Evolutionary conservation across 2,888 invertebrate species (phyloP).

Genomic region (Nasonovia ribisnigri): DNA sequence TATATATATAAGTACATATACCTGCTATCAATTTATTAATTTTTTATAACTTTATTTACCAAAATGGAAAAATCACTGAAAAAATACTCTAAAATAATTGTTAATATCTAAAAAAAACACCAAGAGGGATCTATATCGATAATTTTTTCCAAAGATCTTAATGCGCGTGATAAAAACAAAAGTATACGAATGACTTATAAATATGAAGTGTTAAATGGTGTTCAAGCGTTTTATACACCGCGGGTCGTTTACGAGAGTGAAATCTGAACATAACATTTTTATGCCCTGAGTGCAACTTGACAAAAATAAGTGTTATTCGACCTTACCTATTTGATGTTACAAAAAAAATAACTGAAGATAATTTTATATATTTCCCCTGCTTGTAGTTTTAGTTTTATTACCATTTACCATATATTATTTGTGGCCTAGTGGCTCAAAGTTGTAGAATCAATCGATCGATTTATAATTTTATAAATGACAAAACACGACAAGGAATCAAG

Average conservation of each 20-base stretch:
- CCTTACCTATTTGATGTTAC: not conserved
- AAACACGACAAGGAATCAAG: not conserved
- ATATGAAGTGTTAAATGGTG: not conserved
- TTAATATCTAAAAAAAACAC: no score
- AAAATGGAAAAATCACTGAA: no score
- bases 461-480: not conserved
- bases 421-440: not conserved
- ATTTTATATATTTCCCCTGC: not conserved
- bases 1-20: no score
- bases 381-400: not conserved
- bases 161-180: no score
- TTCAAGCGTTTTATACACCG: not conserved
- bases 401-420: not conserved
- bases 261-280: not conserved
- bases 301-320: not conserved
- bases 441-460: not conserved
- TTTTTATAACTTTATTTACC: no score
- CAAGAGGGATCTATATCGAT: no score
- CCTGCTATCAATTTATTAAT: no score
- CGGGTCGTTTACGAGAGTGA: not conserved
- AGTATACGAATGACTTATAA: not conserved
- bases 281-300: not conserved
- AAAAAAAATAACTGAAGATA: not conserved
- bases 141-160: no score
- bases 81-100: no score